A percentile compares a stretch with the other conserved stretches of the same genome.
These are phyloP conservation scores for Lumbricus terrestris DNA, from an alignment of 2,888 invertebrate genomes.

Conservation along the genomic window DNA sequence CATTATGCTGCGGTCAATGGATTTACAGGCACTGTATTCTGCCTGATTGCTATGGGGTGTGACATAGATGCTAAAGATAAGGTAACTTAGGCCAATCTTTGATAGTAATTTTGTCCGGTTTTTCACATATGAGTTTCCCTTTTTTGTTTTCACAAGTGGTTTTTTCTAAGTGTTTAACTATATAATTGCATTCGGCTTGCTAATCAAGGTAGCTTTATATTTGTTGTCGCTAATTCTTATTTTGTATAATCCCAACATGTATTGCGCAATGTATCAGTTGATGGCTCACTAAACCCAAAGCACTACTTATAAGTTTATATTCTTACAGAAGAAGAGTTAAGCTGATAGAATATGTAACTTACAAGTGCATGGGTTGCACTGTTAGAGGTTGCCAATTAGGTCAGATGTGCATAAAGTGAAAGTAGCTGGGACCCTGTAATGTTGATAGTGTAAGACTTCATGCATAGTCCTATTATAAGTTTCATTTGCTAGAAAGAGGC, in stretches of 20 bases:
- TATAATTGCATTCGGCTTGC: not conserved
- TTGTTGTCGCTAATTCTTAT: not conserved
- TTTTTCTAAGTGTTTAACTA: not conserved
- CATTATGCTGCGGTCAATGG: constrained; percentile 65
- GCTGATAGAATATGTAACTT: not conserved
- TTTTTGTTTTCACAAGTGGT: not conserved
- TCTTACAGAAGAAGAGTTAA: not conserved
- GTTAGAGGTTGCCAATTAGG: not conserved
- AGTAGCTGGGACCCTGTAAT: not conserved
- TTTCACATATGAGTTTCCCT: not conserved
- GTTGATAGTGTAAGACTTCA: not conserved
- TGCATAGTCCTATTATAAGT: not conserved
- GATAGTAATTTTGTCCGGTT: not conserved
- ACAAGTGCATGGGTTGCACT: too few relatives aligned
- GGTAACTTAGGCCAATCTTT: constrained; percentile 54
- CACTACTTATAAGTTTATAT: not conserved
- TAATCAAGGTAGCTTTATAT: not conserved
- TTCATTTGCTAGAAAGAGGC: not conserved
- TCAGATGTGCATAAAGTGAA: not conserved
- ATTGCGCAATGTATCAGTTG: too few relatives aligned
- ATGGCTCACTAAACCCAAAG: too few relatives aligned
- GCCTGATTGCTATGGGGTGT: constrained; percentile 61
- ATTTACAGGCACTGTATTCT: constrained; percentile 62
- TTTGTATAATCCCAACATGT: too few relatives aligned
- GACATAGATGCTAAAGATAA: constrained; percentile 63